Evolutionary conservation across 2,797 vertebrate species (phyloP).

Genomic region (Delichon dasypus): DNA sequence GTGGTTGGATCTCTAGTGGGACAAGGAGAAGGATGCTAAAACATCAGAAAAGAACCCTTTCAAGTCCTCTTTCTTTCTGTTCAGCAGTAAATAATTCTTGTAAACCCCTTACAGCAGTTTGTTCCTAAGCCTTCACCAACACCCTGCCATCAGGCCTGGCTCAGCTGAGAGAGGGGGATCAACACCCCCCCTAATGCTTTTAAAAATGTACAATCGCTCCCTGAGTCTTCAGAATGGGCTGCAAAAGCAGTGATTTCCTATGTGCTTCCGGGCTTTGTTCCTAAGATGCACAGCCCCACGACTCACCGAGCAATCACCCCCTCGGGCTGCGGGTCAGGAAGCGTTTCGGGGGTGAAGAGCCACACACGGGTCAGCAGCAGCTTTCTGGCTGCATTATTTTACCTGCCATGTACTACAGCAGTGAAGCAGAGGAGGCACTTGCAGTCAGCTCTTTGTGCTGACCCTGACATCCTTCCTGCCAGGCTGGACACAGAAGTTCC

Average conservation of each 20-base stretch:
- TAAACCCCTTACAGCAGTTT: not conserved
- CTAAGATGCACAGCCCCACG: not conserved
- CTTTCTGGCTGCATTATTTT: not conserved
- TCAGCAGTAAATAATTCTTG: not conserved
- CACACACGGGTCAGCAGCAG: not conserved
- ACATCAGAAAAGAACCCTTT: not conserved
- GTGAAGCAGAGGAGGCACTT: not conserved
- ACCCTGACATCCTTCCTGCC: not conserved
- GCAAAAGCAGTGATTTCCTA: not conserved
- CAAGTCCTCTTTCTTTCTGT: not conserved
- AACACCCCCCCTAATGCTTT: not conserved
- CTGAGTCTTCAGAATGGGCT: not conserved
- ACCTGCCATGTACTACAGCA: not conserved
- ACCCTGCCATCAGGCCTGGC: not conserved
- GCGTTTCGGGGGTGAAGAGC: not conserved
- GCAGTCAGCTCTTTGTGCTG: not conserved
- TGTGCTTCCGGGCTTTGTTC: not conserved
- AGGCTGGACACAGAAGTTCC: not conserved
- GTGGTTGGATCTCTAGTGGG: not conserved
- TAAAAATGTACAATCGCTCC: not conserved
- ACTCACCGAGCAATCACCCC: not conserved
- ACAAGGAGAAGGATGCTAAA: not conserved
- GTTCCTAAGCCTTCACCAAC: not conserved
- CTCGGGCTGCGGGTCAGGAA: not conserved
- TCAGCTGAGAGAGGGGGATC: not conserved